Percentiles rank a stretch among this genome's conserved stretches.
phyloP scores from a whole-genome alignment of 2,797 vertebrate genomes.

The Crypturellus tataupa region DNA sequence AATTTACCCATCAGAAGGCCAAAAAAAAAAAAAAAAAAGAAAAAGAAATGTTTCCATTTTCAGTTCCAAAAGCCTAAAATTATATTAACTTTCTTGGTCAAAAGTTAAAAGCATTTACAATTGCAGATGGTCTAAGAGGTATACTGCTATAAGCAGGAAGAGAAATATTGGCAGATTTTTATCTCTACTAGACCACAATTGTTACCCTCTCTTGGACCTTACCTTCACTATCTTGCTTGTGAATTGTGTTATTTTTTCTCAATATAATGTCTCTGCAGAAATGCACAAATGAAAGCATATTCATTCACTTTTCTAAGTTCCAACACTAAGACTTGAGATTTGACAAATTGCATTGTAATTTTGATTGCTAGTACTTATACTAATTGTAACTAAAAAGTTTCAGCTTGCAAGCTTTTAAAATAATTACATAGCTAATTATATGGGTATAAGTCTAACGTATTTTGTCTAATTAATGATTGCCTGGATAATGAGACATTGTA shows the following conservation, averaged over 20 bases:
- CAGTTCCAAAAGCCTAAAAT: background rate
- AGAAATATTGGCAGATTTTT: background rate
- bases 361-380: background rate
- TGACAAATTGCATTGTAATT: constrained; percentile 9
- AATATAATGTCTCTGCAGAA: background rate
- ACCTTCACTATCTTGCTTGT: background rate
- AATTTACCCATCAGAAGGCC: too few relatives aligned
- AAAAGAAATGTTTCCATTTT: too few relatives aligned
- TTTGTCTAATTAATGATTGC: constrained; percentile 10
- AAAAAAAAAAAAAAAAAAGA: too few relatives aligned
- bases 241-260: background rate
- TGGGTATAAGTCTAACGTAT: background rate
- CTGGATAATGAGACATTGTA: background rate
- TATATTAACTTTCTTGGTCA: background rate
- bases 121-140: background rate
- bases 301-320: background rate
- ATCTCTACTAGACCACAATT: background rate
- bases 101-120: background rate
- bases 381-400: constrained; percentile 9
- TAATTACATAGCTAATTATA: constrained; percentile 28
- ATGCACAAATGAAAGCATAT: background rate
- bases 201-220: background rate
- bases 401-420: constrained; percentile 7
- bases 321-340: background rate
- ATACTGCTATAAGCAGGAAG: background rate